Base-by-base conservation (phyloP, 2,113 vertebrate genomes). In the Pitta sordida region DNA sequence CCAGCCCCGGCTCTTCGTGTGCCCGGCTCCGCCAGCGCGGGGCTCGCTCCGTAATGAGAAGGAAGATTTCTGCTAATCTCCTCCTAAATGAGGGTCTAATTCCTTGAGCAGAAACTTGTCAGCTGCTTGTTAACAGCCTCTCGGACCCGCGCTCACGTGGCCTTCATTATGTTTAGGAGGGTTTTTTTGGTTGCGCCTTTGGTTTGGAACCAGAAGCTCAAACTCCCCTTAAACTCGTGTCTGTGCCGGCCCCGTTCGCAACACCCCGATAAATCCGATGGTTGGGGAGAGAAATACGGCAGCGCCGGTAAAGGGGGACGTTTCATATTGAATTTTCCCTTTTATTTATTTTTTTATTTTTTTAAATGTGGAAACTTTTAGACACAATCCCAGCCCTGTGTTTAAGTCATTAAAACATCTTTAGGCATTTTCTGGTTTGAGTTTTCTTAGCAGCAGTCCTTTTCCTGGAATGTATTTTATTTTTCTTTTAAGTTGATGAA, bases 351-450 rank as follows among this genome's bases (percentile, higher is more conserved):
- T 53, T 70, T 43, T 43, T n/a, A 46, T n/a, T 9, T 65, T 76
- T 78, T 78, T 44, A 89, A 98, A 97, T 96, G 97, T 98, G 98
- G 98, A 98, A 98, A 98, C 91, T 98, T 98, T 98, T 97, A 98
- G 97, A 91, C 97, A 98, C 98, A 98, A 97, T 98, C 97, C 94
- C 83, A 36, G 96, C 97, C 97, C 98, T 98, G 98, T 98, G 98
- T 98, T 98, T 98, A 98, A 98, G 98, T 97, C 98, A 98, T 98
- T 98, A 98, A 98, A 98, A 97, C 97, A 98, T 98, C 97, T 98
- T 98, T 98, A 98, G 98, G 97, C 95, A 87, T 98, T 98, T 98
- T 98, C 97, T 98, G 98, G 98, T 97, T 98, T 98, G 97, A 95
- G 97, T 98, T 98, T 98, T 96, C 97, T 96, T 97, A 92, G 96